Evolutionary conservation across 2,888 invertebrate genomes (phyloP), one percentile per base, ranked within the genome.

Genomic region (Rhingia rostrata): DNA sequence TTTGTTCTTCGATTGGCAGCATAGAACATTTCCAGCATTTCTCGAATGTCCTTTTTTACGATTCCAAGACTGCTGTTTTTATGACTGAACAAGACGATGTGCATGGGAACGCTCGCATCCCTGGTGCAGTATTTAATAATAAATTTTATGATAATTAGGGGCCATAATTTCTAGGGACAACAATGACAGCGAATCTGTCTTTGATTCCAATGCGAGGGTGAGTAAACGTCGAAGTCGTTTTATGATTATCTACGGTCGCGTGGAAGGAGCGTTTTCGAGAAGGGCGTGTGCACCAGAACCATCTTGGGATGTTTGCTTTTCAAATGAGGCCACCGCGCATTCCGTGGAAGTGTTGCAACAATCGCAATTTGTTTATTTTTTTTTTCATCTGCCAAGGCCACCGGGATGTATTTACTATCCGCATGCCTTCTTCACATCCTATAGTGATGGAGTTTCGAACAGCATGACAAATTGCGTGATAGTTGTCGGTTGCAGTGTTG

Each of bases 121-220:
- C 33, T 72, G 69, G 33, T 69, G 35, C 67, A 51, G 74, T 66
- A 63, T 84, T 84, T 80, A 80, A 84, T 84, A 84, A 84, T 84
- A 84, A 84, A 80, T 84, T 84, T 84, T 84, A 84, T 84, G 84
- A 84, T 80, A 80, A 84, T 84, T 80, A 84, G 80, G 84, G 84
- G 74, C 80, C 69, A 84, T 84, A 84, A 80, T 70, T 80, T 84
- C 74, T 58, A 74, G 74, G 79, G 64, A 74, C 66, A 84, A 84
- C 84, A 80, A 84, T 84, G 63, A 39, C 56, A 64, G 63, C 49
- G 75, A 67, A 49, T 69, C 43, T 63, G 64, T 60, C 61, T 70
- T 79, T 73, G 63, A 78, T 83, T 80, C 33, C 49, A 22, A 45
- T 78, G 77, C 35, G 35, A 22, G 22, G 22, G 22, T 22, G 22